Conservation (phyloP, 1,140 invertebrate genomes). For the Brachionus rotundiformis region DNA sequence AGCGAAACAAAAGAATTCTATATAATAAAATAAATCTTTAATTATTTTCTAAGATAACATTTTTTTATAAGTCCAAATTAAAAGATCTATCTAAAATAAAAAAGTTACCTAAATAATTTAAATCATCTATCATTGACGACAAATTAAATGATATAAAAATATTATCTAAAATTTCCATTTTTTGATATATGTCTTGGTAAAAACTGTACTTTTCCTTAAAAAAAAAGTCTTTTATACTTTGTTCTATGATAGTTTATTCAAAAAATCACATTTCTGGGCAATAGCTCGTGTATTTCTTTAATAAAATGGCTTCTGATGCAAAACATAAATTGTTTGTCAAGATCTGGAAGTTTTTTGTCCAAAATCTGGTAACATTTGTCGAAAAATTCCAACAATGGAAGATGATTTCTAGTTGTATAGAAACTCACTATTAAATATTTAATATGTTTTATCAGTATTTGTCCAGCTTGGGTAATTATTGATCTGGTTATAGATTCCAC, state of each 20-base stretch:
- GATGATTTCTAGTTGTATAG: neutral
- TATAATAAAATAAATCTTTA: too few species aligned
- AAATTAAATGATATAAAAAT: slow-evolving; percentile 18
- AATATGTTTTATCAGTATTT: neutral
- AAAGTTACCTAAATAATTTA: neutral
- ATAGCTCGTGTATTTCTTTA: neutral
- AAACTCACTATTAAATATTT: neutral
- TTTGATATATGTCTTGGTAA: slow-evolving; percentile 9
- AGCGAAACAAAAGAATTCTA: too few species aligned
- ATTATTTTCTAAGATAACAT: too few species aligned
- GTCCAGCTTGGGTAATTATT: neutral
- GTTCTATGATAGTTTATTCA: too few species aligned
- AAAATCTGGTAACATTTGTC: slow-evolving; percentile 13
- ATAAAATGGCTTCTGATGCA: slow-evolving; percentile 5
- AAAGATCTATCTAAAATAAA: neutral
- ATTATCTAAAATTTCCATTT: neutral
- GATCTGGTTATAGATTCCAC: neutral
- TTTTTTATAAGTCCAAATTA: too few species aligned
- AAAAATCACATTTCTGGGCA: neutral
- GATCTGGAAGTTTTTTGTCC: neutral
- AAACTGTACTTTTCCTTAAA: neutral
- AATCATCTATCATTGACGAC: slow-evolving; percentile 21
- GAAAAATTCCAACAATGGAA: slow-evolving; percentile 7
- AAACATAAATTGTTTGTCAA: neutral
- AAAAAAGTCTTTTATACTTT: too few species aligned